Percentiles rank a stretch among this genome's conserved stretches.
Evolutionary conservation across 2,797 vertebrate genomes (phyloP).

Genomic region (Monodelphis domestica): DNA sequence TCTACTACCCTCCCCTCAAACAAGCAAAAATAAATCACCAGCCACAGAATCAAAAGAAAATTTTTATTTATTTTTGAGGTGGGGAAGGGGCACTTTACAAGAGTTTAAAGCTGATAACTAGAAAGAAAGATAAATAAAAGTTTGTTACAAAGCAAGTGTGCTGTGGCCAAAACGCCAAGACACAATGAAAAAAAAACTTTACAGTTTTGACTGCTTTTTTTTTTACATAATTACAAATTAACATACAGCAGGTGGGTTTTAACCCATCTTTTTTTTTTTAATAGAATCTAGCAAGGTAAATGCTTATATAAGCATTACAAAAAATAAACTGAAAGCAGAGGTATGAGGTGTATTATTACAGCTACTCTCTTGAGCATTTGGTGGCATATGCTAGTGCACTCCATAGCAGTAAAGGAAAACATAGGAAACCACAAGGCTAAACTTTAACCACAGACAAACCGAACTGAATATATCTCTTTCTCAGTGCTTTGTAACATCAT

Average conservation of each 20-base stretch:
- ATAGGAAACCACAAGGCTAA: slow-evolving; percentile 66
- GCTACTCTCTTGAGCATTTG: slow-evolving; percentile 84
- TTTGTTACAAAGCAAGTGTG: slow-evolving; percentile 90
- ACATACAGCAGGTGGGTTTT: slow-evolving; percentile 85
- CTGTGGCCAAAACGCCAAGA: slow-evolving; percentile 86
- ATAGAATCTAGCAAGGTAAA: slow-evolving; percentile 80
- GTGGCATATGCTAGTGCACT: slow-evolving; percentile 87
- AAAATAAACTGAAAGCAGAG: slow-evolving; percentile 83
- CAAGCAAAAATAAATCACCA: neutral
- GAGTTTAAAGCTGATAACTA: slow-evolving; percentile 84
- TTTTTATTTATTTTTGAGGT: slow-evolving; percentile 88
- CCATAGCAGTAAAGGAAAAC: slow-evolving; percentile 84
- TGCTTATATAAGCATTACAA: slow-evolving; percentile 80
- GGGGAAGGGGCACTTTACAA: slow-evolving; percentile 88
- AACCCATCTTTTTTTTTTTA: slow-evolving; percentile 73
- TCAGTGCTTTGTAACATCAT: slow-evolving; percentile 25
- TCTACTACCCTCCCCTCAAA: neutral
- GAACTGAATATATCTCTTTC: slow-evolving; percentile 56
- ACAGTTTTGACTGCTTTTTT: slow-evolving; percentile 88
- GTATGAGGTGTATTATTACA: slow-evolving; percentile 82
- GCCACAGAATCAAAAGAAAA: slow-evolving; percentile 76
- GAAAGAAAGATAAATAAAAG: slow-evolving; percentile 96
- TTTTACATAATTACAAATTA: slow-evolving; percentile 91
- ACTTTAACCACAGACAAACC: slow-evolving; percentile 74
- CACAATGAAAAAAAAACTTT: slow-evolving; percentile 86